Conservation (phyloP, 2,888 invertebrate genomes). For the Lasioglossum oenotherae region DNA sequence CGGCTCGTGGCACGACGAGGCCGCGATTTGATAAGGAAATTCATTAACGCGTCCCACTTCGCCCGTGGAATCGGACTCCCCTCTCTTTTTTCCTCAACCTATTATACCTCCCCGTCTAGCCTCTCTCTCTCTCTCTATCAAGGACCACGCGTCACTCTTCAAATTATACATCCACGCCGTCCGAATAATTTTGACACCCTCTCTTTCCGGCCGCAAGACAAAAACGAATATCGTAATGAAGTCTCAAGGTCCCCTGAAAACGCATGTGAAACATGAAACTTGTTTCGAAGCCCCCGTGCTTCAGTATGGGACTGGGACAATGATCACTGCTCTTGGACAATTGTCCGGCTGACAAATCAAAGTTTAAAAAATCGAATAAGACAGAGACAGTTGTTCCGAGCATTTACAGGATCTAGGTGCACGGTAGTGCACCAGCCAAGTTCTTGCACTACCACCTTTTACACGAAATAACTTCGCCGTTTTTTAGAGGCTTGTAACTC, state of each 20-base stretch:
- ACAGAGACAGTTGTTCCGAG: too few relatives aligned
- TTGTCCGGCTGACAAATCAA: too few relatives aligned
- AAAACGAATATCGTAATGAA: neutral
- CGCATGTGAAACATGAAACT: too few relatives aligned
- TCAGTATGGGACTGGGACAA: too few relatives aligned
- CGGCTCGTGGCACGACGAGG: conserved; percentile 65
- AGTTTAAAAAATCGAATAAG: neutral
- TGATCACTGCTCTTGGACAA: too few relatives aligned
- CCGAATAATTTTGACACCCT: neutral
- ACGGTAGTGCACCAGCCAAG: too few relatives aligned
- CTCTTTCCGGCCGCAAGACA: neutral
- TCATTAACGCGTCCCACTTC: conserved; percentile 81
- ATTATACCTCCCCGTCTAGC: neutral
- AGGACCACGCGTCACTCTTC: conserved; percentile 6
- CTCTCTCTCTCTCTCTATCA: neutral
- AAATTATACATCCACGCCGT: conserved; percentile 1
- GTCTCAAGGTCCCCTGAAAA: neutral
- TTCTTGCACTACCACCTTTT: too few relatives aligned
- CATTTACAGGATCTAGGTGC: too few relatives aligned
- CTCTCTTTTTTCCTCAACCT: neutral
- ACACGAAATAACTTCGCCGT: too few relatives aligned
- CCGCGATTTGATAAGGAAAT: conserved; percentile 80
- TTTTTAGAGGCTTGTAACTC: too few relatives aligned
- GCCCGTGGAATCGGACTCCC: conserved; percentile 42
- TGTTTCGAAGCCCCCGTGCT: too few relatives aligned